Conservation (phyloP, 2,888 invertebrate genomes). For the Caenorhabditis sp. region DNA sequence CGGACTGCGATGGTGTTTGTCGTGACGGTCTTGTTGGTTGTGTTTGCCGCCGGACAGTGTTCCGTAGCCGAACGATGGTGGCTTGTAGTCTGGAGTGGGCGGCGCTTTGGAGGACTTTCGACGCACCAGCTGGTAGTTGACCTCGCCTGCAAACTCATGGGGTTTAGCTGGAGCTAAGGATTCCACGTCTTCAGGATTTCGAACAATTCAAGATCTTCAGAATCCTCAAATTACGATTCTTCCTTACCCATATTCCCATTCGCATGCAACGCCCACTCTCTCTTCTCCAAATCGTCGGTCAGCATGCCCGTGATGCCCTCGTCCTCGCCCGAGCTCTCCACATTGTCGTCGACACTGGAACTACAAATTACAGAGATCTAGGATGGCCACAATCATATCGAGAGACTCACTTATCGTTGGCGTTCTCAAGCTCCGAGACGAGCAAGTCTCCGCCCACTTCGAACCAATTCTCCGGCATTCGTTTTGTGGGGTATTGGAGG, state of each 20-base stretch:
- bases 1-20: not conserved
- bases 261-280: constrained; percentile 66
- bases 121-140: constrained; percentile 55
- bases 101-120: constrained; percentile 54
- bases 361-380: not conserved
- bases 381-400: not conserved
- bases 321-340: constrained; percentile 55
- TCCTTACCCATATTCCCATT: constrained; percentile 61
- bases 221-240: no score
- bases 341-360: constrained; percentile 55
- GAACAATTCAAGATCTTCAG: no score
- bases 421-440: constrained; percentile 56
- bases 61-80: constrained; percentile 49
- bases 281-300: constrained; percentile 62
- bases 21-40: constrained; percentile 1
- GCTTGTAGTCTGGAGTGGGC: constrained; percentile 33
- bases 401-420: constrained; percentile 39
- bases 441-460: constrained; percentile 58
- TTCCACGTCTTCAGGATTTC: no score
- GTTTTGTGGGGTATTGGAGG: constrained; percentile 56
- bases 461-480: constrained; percentile 63
- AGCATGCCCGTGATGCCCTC: constrained; percentile 64
- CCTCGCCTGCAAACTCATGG: constrained; percentile 34
- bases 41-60: constrained; percentile 11
- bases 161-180: no score